Evolutionary conservation across 1,140 invertebrate genomes (phyloP), one percentile per base, ranked within the genome.

Genomic region (Mylabris phalerata): DNA sequence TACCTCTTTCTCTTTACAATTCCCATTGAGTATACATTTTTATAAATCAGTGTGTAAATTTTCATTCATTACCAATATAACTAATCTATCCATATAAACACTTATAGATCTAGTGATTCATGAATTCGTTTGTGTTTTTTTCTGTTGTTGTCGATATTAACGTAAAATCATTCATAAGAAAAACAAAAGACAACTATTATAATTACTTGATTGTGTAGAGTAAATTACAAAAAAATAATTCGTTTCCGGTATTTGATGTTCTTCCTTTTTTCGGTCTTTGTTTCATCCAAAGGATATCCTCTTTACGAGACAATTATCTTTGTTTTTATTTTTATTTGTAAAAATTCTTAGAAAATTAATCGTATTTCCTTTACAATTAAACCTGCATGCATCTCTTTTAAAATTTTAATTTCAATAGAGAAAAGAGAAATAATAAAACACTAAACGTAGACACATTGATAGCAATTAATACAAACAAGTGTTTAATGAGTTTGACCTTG

Each of bases 261-360:
- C 51, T 48, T 61, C 59, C 57, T 60, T 60, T 43, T 57, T 58
- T 60, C 60, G 58, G 19, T 19, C 57, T 64, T 61, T 64, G 59
- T 59, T 10, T 11, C 3, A 40, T 58, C 59, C 48, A 58, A 57
- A 64, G 62, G 62, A 64, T 64, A 64, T 64, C 62, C 62, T 64
- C 48, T 64, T 64, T 64, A 64, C 58, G 55, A 55, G 59, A 64
- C 59, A 58, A 64, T 64, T 64, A 64, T 64, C 61, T 50, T 42
- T 5, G 41, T 42, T 9, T n/a, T 42, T 42, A 9, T 42, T 3
- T 10, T 42, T 3, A 7, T 42, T n/a, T 42, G 10, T 42, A 9
- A 7, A n/a, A 9, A 42, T 42, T 42, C 32, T 42, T 42, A 7
- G 9, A n/a, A 42, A 10, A n/a, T 9, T 9, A 42, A 9, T 9